A percentile compares a stretch with the other conserved stretches of the same genome.
phyloP scores from a whole-genome alignment of 2,797 vertebrate species.

The Brotula barbata region DNA sequence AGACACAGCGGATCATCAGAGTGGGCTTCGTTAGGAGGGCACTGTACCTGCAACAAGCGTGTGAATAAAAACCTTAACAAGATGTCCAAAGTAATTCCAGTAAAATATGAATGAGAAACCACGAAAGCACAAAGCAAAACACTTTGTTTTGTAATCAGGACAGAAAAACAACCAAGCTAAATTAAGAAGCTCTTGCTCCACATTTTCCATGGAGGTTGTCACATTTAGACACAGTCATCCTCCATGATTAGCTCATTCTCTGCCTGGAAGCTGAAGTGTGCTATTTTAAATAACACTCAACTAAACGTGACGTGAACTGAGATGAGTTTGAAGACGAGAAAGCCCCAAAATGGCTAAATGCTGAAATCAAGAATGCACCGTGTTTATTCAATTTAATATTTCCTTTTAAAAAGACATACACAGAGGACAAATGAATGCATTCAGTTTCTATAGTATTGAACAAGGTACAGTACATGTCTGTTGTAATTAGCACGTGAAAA shows the following conservation, averaged over 20 bases:
- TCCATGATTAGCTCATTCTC: conserved; percentile 35
- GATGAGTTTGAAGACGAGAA: neutral
- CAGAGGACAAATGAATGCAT: conserved; percentile 48
- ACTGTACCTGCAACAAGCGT: too few relatives aligned
- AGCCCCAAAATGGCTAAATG: neutral
- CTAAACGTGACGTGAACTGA: neutral
- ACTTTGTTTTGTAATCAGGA: neutral
- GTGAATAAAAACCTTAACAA: too few relatives aligned
- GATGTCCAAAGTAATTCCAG: too few relatives aligned
- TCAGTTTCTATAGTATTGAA: conserved; percentile 64
- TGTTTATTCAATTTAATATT: conserved; percentile 76
- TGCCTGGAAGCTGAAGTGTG: neutral
- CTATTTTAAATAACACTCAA: conserved; percentile 2
- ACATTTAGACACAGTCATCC: conserved; percentile 39
- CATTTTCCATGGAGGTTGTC: conserved; percentile 30
- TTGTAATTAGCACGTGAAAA: conserved; percentile 70
- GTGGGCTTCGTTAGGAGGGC: too few relatives aligned
- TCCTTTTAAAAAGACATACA: conserved; percentile 75
- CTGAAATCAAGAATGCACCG: conserved; percentile 65
- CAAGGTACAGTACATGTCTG: conserved; percentile 72
- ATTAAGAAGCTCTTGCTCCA: conserved; percentile 23
- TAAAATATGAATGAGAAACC: too few relatives aligned
- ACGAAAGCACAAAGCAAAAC: neutral
- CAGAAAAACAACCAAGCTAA: conserved; percentile 1
- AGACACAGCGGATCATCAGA: too few relatives aligned